Evolutionary conservation across 2,888 invertebrate species (phyloP).

Genomic region (Watsonalla binaria): DNA sequence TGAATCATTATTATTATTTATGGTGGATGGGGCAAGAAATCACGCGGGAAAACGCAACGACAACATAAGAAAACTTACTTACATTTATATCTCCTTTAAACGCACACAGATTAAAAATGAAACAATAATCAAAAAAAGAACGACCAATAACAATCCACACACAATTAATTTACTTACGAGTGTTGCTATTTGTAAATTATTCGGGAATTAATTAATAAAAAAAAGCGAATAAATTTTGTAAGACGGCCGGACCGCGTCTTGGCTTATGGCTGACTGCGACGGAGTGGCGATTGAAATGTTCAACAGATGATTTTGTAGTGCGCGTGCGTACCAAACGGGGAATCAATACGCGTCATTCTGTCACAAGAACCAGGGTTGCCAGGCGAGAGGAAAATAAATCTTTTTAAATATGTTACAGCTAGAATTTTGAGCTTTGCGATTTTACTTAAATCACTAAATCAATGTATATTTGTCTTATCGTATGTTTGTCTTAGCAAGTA

Average conservation of each 20-base stretch:
- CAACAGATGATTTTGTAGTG: conserved; percentile 65
- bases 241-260: conserved; percentile 42
- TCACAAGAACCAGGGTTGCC: conserved; percentile 10
- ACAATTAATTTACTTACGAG: conserved; percentile 17
- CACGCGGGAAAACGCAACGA: no score
- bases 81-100: not conserved
- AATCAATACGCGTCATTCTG: conserved; percentile 51
- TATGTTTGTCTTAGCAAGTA: no score
- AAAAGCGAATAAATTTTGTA: conserved; percentile 24
- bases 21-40: no score
- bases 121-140: conserved; percentile 25
- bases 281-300: conserved; percentile 51
- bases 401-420: no score
- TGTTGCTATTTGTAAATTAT: not conserved
- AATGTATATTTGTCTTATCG: no score
- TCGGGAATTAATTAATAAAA: conserved; percentile 33
- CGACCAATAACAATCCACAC: conserved; percentile 19
- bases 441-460: no score
- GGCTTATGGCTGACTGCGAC: conserved; percentile 71
- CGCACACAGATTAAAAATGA: conserved; percentile 16
- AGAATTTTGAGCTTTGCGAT: no score
- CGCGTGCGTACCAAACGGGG: conserved; percentile 52
- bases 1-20: no score
- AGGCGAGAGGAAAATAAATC: not conserved
- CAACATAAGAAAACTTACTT: not conserved